Percentiles rank a stretch among this genome's conserved stretches.
Conservation (phyloP, 2,113 vertebrate genomes). For the Petrocephalus zakoni region DNA sequence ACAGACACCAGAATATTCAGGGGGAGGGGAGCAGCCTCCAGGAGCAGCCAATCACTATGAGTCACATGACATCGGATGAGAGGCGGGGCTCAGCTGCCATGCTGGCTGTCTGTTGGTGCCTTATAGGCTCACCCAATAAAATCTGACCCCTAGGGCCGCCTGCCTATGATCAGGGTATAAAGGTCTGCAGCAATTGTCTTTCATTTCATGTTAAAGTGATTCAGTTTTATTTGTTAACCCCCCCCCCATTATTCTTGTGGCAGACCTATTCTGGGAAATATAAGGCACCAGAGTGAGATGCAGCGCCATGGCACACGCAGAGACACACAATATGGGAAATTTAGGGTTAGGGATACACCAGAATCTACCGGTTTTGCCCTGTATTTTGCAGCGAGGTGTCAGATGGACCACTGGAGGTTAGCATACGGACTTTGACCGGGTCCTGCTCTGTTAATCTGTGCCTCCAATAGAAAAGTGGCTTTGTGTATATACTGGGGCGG, state of each 20-base stretch:
- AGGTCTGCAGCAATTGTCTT: background rate
- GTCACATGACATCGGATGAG: background rate
- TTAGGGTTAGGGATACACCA: background rate
- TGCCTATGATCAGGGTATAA: background rate
- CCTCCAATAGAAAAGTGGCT: constrained; percentile 24
- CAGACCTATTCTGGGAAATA: background rate
- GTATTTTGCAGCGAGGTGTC: constrained; percentile 32
- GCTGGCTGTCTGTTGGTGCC: background rate
- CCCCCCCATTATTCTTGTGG: background rate
- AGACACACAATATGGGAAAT: background rate
- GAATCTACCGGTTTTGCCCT: constrained; percentile 10
- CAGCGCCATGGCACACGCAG: background rate
- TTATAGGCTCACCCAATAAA: background rate
- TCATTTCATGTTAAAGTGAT: background rate
- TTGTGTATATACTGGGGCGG: background rate
- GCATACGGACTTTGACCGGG: constrained; percentile 30
- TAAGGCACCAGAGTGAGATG: background rate
- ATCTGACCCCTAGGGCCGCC: background rate
- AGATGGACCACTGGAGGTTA: constrained; percentile 36
- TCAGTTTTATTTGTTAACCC: background rate
- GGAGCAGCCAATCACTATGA: background rate
- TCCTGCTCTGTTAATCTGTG: constrained; percentile 17
- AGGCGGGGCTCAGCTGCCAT: background rate
- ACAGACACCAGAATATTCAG: background rate
- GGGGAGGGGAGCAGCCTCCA: background rate